Percentiles rank a stretch among this genome's conserved stretches.
Conservation (phyloP, 2,113 vertebrate genomes). For the Pelobates fuscus region DNA sequence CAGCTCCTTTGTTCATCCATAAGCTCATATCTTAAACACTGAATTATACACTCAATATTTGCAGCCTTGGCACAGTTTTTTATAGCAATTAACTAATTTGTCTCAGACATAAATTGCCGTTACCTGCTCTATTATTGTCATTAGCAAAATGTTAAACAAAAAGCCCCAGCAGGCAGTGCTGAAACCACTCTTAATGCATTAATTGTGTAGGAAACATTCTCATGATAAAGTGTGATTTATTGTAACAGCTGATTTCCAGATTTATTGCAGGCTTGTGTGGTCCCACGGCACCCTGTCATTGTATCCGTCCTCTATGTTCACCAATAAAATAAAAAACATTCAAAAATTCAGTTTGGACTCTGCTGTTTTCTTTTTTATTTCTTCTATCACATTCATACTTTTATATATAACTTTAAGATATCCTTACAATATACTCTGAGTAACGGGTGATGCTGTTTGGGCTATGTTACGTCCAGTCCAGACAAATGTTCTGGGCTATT, state of each 20-base stretch:
- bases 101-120: slow-evolving; percentile 4
- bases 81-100: neutral
- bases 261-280: neutral
- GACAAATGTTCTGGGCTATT: too few species aligned
- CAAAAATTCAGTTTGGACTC: too few species aligned
- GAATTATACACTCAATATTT: neutral
- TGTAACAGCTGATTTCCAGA: neutral
- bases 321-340: too few species aligned
- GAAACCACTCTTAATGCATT: neutral
- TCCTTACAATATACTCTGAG: too few species aligned
- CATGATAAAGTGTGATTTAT: neutral
- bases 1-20: neutral
- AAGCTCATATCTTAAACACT: slow-evolving; percentile 4
- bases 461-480: too few species aligned
- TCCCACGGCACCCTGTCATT: neutral
- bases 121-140: neutral
- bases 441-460: too few species aligned
- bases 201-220: neutral
- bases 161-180: neutral
- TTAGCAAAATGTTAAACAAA: slow-evolving; percentile 9
- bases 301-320: too few species aligned
- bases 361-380: neutral
- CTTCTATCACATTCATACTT: neutral
- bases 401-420: too few species aligned
- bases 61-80: neutral